phyloP scores from a whole-genome alignment of 2,797 vertebrate genomes.

The Momotus momota region DNA sequence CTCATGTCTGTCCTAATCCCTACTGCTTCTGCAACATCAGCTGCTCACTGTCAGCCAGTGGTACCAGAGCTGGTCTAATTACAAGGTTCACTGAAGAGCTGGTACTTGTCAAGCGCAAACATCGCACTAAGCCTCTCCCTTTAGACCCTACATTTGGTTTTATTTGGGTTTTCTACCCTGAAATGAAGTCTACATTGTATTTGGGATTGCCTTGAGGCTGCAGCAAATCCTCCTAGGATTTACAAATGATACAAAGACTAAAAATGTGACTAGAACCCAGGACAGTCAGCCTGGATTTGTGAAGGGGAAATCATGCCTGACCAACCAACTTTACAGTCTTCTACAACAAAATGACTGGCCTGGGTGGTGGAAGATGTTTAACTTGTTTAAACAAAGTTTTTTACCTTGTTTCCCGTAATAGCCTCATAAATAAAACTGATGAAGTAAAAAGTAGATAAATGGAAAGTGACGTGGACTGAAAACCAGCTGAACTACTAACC shows the following conservation, averaged over 20 bases:
- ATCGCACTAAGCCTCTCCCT: background rate
- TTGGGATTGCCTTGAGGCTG: background rate
- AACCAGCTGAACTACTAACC: background rate
- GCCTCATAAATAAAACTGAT: background rate
- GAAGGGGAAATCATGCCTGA: background rate
- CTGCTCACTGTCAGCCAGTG: accelerated
- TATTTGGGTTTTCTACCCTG: background rate
- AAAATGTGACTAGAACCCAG: background rate
- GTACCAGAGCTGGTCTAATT: background rate
- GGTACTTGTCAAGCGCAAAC: background rate
- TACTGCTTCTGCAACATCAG: background rate
- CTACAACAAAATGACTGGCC: background rate
- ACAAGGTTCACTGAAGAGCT: background rate
- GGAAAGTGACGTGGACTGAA: background rate
- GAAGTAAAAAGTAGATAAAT: background rate
- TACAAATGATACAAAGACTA: background rate
- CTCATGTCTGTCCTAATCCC: background rate
- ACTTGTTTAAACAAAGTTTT: background rate
- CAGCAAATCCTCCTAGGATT: background rate
- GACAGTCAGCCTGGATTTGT: background rate
- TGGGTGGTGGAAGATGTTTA: background rate
- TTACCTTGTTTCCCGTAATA: background rate
- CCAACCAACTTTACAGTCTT: background rate
- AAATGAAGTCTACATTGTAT: background rate
- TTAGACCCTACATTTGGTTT: background rate